A percentile compares a stretch with the other conserved stretches of the same genome.
Evolutionary conservation across 2,888 invertebrate genomes (phyloP).

Genomic region (Holacanthella duospinosa): DNA sequence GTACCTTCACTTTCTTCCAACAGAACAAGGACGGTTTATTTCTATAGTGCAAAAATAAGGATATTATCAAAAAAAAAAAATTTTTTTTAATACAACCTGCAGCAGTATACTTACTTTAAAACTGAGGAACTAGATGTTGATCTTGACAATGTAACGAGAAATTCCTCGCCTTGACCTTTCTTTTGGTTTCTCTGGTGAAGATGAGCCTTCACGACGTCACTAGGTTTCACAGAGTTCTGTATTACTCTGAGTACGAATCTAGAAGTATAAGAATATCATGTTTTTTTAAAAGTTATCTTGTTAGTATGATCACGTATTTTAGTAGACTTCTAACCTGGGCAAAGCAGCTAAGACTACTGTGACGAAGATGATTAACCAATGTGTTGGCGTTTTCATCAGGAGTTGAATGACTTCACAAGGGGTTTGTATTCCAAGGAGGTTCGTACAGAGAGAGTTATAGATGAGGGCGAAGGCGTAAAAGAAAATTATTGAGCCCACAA

Average conservation of each 20-base stretch:
- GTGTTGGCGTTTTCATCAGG: slow-evolving; percentile 59
- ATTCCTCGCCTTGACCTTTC: slow-evolving; percentile 39
- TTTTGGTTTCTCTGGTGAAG: slow-evolving; percentile 42
- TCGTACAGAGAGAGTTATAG: slow-evolving; percentile 71
- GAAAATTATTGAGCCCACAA: slow-evolving; percentile 63
- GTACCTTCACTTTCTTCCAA: not conserved
- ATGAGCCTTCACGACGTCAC: slow-evolving; percentile 61
- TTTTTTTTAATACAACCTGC: not conserved
- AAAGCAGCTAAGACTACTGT: slow-evolving; percentile 66
- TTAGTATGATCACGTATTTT: too few species aligned
- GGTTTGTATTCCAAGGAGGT: slow-evolving; percentile 71
- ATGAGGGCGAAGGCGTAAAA: slow-evolving; percentile 75
- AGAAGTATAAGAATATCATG: slow-evolving; percentile 34
- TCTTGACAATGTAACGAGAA: slow-evolving; percentile 42
- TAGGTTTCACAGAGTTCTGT: slow-evolving; percentile 59
- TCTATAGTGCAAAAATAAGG: not conserved
- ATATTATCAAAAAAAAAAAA: not conserved
- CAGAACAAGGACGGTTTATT: not conserved
- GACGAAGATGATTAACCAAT: slow-evolving; percentile 70
- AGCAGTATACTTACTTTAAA: slow-evolving; percentile 39
- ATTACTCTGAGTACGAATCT: slow-evolving; percentile 60
- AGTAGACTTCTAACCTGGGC: slow-evolving; percentile 55
- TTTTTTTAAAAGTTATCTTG: slow-evolving; percentile 3
- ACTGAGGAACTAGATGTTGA: slow-evolving; percentile 42
- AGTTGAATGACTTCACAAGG: slow-evolving; percentile 78